Base-by-base conservation (phyloP, 2,797 vertebrate species). In the Chloroceryle inda region DNA sequence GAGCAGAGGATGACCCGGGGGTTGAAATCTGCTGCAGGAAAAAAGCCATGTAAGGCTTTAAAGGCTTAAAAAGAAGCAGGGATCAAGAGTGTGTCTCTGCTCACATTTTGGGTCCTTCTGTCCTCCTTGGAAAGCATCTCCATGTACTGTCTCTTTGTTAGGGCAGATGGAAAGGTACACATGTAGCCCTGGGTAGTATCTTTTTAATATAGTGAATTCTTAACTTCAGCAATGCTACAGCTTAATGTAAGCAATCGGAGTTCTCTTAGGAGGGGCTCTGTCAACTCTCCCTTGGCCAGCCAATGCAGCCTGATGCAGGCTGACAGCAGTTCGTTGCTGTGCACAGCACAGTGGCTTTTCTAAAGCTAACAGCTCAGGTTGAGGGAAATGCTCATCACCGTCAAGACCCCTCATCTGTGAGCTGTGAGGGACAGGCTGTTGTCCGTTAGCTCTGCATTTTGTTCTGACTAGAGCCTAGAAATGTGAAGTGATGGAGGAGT, bases 161-260 rank as follows among this genome's bases (percentile, higher is more conserved):
- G 79, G 11, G 66, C 29, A 64, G 85, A 88, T 72, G 74, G 89
- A 92, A 82, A 94, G 75, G 72, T 89, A 21, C 75, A 83, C 19
- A 21, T 83, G 82, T 40, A 94, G 68, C 56, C 27, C 53, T 31
- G 27, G 8, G 10, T 22, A 45, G 33, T 29, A 80, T 31, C 76
- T 88, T 64, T 71, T 61, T 44, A 59, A 38, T n/a, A 26, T 26
- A 81, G 44, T 18, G 49, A 63, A 29, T 84, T 68, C 23, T 75
- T 71, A 47, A 52, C 42, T 77, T 71, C 2, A 49, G 33, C 61
- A 56, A 23, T 52, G 58, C 47, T 52, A 49, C 3, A 2, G 24
- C n/a, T 61, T 55, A 52, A 37, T 2, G 31, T 44, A 49, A 67
- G 61, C 40, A 37, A 3, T 26, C 3, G 6, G 67, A 55, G 19